Conservation (phyloP, 2,888 invertebrate species). For the Spodoptera exigua region DNA sequence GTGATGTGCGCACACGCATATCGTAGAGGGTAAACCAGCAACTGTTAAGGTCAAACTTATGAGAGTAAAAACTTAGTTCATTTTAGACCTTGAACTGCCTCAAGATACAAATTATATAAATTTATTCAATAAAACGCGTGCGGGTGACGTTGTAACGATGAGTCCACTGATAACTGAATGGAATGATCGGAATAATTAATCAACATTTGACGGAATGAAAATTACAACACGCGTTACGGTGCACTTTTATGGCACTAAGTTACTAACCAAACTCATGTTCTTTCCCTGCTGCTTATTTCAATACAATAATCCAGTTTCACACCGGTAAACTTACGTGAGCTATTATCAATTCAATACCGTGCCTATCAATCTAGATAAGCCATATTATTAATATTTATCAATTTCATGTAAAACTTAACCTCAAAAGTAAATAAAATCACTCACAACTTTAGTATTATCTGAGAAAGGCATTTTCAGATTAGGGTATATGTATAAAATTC, state of each 20-base stretch:
- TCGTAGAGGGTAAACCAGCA: conserved; percentile 35
- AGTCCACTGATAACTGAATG: conserved; percentile 5
- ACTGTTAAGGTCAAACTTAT: conserved; percentile 38
- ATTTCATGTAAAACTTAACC: conserved; percentile 44
- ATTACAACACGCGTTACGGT: conserved; percentile 21
- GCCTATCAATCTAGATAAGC: conserved; percentile 53
- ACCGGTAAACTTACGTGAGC: conserved; percentile 10
- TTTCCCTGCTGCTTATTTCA: conserved; percentile 27
- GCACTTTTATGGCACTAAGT: conserved; percentile 7
- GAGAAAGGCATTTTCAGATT: conserved; percentile 59
- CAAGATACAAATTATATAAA: background rate
- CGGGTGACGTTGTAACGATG: background rate
- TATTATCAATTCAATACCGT: conserved; percentile 40
- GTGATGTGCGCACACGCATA: conserved; percentile 26
- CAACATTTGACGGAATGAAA: conserved; percentile 16
- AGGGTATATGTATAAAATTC: background rate
- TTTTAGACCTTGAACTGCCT: conserved; percentile 37
- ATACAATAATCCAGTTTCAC: conserved; percentile 24
- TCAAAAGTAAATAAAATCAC: conserved; percentile 54
- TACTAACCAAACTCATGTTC: conserved; percentile 70
- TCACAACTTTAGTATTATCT: conserved; percentile 68
- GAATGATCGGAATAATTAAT: conserved; percentile 10
- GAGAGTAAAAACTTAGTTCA: conserved; percentile 3
- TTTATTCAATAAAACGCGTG: background rate
- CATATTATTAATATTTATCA: conserved; percentile 18